phyloP scores from a whole-genome alignment of 1,140 invertebrate species.

The Chironomus striatipennis region DNA sequence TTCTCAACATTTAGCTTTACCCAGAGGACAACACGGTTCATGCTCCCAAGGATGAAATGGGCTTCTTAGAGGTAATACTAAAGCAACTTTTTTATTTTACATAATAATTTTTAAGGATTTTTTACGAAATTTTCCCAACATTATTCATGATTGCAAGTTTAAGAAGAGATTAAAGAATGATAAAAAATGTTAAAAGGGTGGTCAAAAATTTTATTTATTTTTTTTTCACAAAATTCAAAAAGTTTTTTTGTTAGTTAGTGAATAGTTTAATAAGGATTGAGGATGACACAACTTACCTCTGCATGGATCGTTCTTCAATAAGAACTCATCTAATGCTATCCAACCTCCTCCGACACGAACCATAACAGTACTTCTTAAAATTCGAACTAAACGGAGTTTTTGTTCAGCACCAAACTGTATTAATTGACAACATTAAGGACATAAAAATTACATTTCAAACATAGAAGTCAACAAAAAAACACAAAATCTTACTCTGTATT shows the following conservation, averaged over 20 bases:
- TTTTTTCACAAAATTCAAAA: slow-evolving; percentile 5
- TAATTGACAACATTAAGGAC: slow-evolving; percentile 24
- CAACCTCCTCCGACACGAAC: slow-evolving; percentile 98
- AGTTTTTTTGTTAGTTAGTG: not conserved
- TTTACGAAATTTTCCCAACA: not conserved
- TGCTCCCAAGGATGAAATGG: slow-evolving; percentile 76
- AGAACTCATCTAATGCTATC: slow-evolving; percentile 97
- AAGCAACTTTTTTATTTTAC: slow-evolving; percentile 42
- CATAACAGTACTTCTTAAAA: slow-evolving; percentile 98
- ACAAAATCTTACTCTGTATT: slow-evolving; percentile 58
- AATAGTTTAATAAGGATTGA: not conserved
- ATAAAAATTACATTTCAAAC: not conserved
- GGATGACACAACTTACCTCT: slow-evolving; percentile 68
- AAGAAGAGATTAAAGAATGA: too few relatives aligned
- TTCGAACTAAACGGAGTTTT: slow-evolving; percentile 93
- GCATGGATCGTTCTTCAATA: slow-evolving; percentile 99
- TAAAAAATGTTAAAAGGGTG: not conserved
- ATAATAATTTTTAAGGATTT: not conserved
- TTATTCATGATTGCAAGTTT: not conserved
- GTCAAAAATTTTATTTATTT: not conserved
- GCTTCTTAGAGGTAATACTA: slow-evolving; percentile 72
- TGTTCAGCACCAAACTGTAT: slow-evolving; percentile 95
- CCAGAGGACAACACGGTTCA: slow-evolving; percentile 74
- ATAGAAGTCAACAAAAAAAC: slow-evolving; percentile 34
- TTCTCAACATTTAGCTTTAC: slow-evolving; percentile 43